phyloP scores from a whole-genome alignment of 2,113 vertebrate genomes.

The Pseudopodoces humilis region DNA sequence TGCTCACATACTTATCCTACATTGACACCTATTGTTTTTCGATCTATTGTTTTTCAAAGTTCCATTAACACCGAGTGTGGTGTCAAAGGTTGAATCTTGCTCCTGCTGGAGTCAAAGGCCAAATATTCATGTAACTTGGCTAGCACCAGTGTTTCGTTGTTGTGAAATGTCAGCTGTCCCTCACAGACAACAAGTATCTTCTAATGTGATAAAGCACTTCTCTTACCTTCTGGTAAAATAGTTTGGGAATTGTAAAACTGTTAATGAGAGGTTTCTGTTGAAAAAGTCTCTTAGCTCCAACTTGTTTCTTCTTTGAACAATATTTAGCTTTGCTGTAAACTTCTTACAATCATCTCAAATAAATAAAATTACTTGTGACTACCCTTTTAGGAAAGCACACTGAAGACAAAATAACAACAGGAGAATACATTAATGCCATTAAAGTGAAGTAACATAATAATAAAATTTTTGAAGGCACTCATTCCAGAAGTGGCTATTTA shows the following conservation, averaged over 20 bases:
- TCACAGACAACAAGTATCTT: not conserved
- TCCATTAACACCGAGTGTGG: fast-evolving
- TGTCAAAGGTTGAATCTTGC: not conserved
- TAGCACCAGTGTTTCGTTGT: not conserved
- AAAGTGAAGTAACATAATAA: not conserved
- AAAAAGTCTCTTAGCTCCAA: not conserved
- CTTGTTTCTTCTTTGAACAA: not conserved
- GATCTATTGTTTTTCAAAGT: not conserved
- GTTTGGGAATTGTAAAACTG: not conserved
- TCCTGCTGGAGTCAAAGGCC: not conserved
- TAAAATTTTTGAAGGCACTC: not conserved
- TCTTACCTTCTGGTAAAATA: not conserved
- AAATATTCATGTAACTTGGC: not conserved
- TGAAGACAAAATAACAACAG: not conserved
- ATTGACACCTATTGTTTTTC: not conserved
- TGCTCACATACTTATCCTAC: not conserved
- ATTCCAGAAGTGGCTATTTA: not conserved
- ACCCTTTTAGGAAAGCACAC: not conserved
- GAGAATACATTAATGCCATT: not conserved
- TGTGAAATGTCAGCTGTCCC: not conserved
- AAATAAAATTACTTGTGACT: not conserved
- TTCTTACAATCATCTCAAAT: not conserved
- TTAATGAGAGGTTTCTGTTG: not conserved
- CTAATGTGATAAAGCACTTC: not conserved
- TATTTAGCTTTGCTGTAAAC: not conserved